Percentiles rank a stretch among this genome's conserved stretches.
These are phyloP conservation scores for Drosophila vallismaia DNA, from an alignment of 2,888 invertebrate genomes.

Conservation along the genomic window DNA sequence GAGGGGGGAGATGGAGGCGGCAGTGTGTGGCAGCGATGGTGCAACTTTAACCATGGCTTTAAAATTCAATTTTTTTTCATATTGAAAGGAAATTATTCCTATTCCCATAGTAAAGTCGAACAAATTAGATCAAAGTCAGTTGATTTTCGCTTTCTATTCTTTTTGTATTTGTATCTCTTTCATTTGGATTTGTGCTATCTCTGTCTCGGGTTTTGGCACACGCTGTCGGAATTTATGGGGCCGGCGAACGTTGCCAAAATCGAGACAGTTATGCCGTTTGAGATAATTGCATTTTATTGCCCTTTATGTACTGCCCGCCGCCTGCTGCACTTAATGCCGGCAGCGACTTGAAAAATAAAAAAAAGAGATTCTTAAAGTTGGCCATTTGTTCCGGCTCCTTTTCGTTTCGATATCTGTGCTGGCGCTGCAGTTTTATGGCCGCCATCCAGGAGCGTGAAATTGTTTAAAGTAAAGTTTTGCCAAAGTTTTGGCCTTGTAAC, in stretches of 20 bases:
- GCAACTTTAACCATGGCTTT: conserved; percentile 42
- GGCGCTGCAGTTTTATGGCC: conserved; percentile 56
- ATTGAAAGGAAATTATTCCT: conserved; percentile 16
- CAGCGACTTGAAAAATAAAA: neutral
- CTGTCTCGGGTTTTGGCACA: conserved; percentile 53
- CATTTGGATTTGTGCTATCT: neutral
- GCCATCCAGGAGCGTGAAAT: conserved; percentile 60
- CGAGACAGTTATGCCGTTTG: conserved; percentile 75
- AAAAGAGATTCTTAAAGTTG: conserved; percentile 43
- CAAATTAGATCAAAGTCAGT: conserved; percentile 67
- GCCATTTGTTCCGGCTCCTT: conserved; percentile 14
- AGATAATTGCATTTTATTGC: conserved; percentile 78
- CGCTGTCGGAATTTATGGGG: conserved; percentile 66
- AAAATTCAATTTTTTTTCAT: conserved; percentile 46
- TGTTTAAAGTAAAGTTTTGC: conserved; percentile 52
- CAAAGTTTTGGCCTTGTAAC: conserved; percentile 18
- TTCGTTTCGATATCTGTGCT: conserved; percentile 21
- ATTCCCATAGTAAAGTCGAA: neutral
- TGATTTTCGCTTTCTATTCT: conserved; percentile 15
- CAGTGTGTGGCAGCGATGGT: conserved; percentile 10
- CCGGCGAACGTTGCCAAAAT: conserved; percentile 71
- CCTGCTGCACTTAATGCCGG: conserved; percentile 45
- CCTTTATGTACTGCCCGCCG: conserved; percentile 64
- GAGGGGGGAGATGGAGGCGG: neutral
- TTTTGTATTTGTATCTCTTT: conserved; percentile 12